phyloP scores from a whole-genome alignment of 2,797 vertebrate species.

The Pipistrellus nathusii region DNA sequence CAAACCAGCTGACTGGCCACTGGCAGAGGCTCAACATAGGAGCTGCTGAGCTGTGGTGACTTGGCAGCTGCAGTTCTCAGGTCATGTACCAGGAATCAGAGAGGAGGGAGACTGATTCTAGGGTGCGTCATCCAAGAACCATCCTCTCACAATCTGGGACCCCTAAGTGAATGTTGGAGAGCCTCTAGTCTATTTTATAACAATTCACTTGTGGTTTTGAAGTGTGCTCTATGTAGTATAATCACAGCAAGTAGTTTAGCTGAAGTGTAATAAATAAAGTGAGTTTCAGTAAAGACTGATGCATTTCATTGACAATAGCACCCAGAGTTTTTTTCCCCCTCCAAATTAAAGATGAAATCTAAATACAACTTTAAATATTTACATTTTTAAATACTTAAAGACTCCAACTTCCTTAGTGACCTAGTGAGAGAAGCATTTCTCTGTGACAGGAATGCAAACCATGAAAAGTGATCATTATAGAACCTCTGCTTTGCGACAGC shows the following conservation, averaged over 20 bases:
- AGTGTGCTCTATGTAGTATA: constrained; percentile 82
- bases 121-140: no score
- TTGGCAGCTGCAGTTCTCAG: no score
- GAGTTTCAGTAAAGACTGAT: constrained; percentile 81
- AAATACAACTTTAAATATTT: constrained; percentile 44
- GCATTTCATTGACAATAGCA: constrained; percentile 82
- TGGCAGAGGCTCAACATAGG: no score
- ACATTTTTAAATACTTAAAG: constrained; percentile 60
- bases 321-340: constrained; percentile 68
- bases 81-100: no score
- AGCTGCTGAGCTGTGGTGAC: no score
- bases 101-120: no score
- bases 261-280: constrained; percentile 66
- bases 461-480: not conserved
- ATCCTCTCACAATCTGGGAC: no score
- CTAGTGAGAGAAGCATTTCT: not conserved
- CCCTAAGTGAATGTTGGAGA: no score
- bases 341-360: constrained; percentile 76
- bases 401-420: not conserved
- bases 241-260: constrained; percentile 81
- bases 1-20: no score
- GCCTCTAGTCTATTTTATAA: not conserved
- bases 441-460: not conserved
- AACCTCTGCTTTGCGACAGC: not conserved
- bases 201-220: constrained; percentile 78